Conservation (phyloP, 2,797 vertebrate genomes). For the Falco berigora region DNA sequence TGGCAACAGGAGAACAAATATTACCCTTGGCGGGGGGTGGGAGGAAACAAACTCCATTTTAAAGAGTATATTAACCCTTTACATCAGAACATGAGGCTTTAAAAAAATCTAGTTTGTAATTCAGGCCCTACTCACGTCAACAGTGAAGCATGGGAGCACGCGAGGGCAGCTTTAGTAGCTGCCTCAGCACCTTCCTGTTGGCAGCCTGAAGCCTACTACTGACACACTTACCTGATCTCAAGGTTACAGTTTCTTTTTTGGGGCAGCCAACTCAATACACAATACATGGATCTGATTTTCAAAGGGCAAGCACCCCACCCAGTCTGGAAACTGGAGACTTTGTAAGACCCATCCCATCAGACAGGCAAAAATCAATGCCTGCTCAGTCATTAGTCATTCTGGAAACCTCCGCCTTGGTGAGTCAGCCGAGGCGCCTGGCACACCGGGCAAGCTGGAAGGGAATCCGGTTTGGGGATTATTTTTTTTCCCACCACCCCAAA, state of each 20-base stretch:
- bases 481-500: not conserved
- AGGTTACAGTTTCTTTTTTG: not conserved
- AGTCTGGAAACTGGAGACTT: constrained; percentile 32
- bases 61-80: not conserved
- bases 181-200: not conserved
- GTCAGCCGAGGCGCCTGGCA: not conserved
- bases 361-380: constrained; percentile 38
- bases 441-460: not conserved
- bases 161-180: not conserved
- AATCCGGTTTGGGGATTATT: not conserved
- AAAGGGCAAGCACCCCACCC: constrained; percentile 19
- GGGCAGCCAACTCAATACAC: not conserved
- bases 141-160: rapidly evolving
- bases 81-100: not conserved
- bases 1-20: not conserved
- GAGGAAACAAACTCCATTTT: not conserved
- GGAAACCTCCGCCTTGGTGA: not conserved
- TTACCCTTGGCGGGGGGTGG: not conserved
- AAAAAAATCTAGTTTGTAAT: not conserved
- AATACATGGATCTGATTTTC: constrained; percentile 9
- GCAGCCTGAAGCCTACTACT: not conserved
- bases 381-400: constrained; percentile 7
- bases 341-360: not conserved
- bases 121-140: not conserved
- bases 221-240: not conserved